Percentiles rank a stretch among this genome's conserved stretches.
These are phyloP conservation scores for Diadromus collaris DNA, from an alignment of 2,888 invertebrate species.

Conservation along the genomic window DNA sequence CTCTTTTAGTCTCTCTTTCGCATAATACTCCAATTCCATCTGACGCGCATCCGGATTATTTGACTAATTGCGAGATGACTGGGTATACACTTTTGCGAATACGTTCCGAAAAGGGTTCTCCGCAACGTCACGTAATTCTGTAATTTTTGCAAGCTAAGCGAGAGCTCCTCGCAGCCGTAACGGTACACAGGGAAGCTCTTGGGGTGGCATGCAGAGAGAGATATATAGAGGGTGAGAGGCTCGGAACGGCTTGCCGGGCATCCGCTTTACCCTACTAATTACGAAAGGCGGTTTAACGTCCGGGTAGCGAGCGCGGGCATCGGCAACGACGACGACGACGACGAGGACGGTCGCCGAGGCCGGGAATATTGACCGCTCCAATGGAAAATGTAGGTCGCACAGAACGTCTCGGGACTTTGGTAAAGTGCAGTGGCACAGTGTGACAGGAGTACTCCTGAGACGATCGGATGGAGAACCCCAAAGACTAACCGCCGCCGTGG, in stretches of 20 bases:
- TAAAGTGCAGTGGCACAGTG: slow-evolving; percentile 50
- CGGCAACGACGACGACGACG: slow-evolving; percentile 36
- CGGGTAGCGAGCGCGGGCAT: slow-evolving; percentile 32
- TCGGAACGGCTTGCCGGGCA: slow-evolving; percentile 42
- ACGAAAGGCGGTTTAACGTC: slow-evolving; percentile 61
- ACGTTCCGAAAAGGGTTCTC: not conserved
- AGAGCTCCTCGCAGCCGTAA: slow-evolving; percentile 15
- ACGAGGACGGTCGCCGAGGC: slow-evolving; percentile 47
- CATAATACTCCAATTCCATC: slow-evolving; percentile 21
- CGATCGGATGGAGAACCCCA: slow-evolving; percentile 34
- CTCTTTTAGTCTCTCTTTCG: slow-evolving; percentile 8
- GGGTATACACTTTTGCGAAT: slow-evolving; percentile 4
- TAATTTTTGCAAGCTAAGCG: slow-evolving; percentile 53
- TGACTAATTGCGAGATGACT: slow-evolving; percentile 35
- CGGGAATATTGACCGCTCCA: slow-evolving; percentile 59
- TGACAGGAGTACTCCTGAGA: slow-evolving; percentile 28
- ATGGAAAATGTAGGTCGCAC: slow-evolving; percentile 60
- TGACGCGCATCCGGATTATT: slow-evolving; percentile 18
- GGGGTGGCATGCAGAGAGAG: slow-evolving; percentile 16
- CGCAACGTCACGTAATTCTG: slow-evolving; percentile 34
- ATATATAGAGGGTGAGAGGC: slow-evolving; percentile 4
- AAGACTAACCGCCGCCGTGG: slow-evolving; percentile 5
- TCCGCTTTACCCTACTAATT: slow-evolving; percentile 61
- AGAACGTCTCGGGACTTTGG: slow-evolving; percentile 56
- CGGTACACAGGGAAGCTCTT: slow-evolving; percentile 12